A percentile compares a stretch with the other conserved stretches of the same genome.
Conservation (phyloP, 2,113 vertebrate species). For the Penelope pileata region DNA sequence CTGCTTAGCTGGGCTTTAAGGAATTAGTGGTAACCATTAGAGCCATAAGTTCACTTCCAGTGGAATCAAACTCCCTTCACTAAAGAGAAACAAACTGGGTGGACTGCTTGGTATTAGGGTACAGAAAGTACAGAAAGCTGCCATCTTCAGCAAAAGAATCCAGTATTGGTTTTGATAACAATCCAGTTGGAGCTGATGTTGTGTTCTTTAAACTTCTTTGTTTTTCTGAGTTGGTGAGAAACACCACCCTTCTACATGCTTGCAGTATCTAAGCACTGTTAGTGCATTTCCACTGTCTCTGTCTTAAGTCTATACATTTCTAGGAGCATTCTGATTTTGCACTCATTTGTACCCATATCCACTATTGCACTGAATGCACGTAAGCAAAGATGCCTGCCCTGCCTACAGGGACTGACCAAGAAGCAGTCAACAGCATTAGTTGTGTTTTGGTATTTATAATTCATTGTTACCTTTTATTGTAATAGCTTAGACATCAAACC, state of each 20-base stretch:
- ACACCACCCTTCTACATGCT: background rate
- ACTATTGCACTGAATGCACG: background rate
- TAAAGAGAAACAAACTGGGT: background rate
- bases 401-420: background rate
- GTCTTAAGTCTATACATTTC: background rate
- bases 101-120: background rate
- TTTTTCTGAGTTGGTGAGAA: background rate
- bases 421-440: background rate
- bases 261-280: background rate
- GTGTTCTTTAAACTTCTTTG: background rate
- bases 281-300: background rate
- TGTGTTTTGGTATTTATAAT: background rate
- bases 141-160: background rate
- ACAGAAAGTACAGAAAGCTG: background rate
- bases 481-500: background rate
- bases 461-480: background rate
- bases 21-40: background rate
- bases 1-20: background rate
- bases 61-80: background rate
- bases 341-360: background rate
- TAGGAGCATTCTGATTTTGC: background rate
- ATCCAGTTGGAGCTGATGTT: rapidly evolving
- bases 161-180: background rate
- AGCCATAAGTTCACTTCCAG: background rate
- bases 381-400: background rate